phyloP scores from a whole-genome alignment of 2,888 invertebrate genomes.

The Calameuta idolon region DNA sequence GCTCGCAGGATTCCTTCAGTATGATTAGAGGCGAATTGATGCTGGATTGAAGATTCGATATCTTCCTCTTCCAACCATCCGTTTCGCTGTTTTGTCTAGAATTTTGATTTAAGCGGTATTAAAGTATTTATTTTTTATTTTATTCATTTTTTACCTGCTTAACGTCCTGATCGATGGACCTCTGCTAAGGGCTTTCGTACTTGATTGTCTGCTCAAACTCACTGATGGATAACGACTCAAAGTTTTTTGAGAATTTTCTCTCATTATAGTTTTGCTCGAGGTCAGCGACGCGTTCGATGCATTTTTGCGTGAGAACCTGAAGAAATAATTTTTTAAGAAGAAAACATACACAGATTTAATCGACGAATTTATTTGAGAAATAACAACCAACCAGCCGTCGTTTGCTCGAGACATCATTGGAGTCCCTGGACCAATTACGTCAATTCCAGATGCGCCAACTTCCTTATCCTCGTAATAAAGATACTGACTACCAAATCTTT shows the following conservation, averaged over 20 bases:
- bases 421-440: constrained; percentile 75
- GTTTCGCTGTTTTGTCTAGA: constrained; percentile 36
- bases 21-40: constrained; percentile 30
- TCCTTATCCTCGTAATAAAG: constrained; percentile 75
- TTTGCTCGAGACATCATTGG: constrained; percentile 77
- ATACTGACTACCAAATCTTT: constrained; percentile 71
- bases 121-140: background rate
- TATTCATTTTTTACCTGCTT: constrained; percentile 28
- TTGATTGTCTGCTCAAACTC: constrained; percentile 41
- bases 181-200: constrained; percentile 31
- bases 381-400: constrained; percentile 70
- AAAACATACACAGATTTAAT: background rate
- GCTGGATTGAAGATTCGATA: constrained; percentile 24
- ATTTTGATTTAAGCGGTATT: background rate
- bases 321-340: too few relatives aligned
- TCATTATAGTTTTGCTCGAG: constrained; percentile 65
- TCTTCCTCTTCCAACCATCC: constrained; percentile 33
- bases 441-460: constrained; percentile 72
- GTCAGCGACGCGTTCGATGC: constrained; percentile 62
- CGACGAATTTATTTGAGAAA: background rate
- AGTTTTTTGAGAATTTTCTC: constrained; percentile 28
- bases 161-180: constrained; percentile 24
- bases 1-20: constrained; percentile 38
- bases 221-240: constrained; percentile 8
- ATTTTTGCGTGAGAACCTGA: constrained; percentile 62